Base-by-base conservation (phyloP, 2,888 invertebrate genomes). In the Lasiommata megera region DNA sequence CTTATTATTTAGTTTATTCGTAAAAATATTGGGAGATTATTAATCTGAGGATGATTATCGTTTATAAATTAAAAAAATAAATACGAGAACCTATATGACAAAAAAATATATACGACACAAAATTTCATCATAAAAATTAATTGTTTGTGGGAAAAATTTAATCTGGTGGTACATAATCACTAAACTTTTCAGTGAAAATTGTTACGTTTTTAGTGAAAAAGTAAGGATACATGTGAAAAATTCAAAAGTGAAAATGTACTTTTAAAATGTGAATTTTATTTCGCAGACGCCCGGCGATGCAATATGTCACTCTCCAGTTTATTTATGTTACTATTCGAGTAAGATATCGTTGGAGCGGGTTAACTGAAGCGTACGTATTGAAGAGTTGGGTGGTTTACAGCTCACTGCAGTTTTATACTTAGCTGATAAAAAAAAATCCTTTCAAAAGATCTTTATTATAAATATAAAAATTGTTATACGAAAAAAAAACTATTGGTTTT, bases 241-340 rank as follows among this genome's bases (percentile, higher is more conserved):
- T 46, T 46, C 31, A 31, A 31, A 31, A 31, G 46, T 31, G 46
- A 31, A 51, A 51, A 51, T 6, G 38, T 51, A 40, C 38, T 57
- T 56, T 43, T 17, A 40, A 60, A 54, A 48, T 56, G 37, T 28
- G 41, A 56, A 62, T 60, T 56, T 37, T 54, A 51, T 54, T 57
- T 41, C 50, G 51, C 51, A 54, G 51, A 38, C 54, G 46, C 31
- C 51, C 41, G 43, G 51, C 60, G 56, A 54, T 56, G 60, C 56
- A 60, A 62, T 62, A 62, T 56, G 56, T 60, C 54, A 47, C 54
- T 46, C 56, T 48, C 31, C n/a, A 54, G 59, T 54, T 54, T 62
- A 62, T 54, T 57, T 60, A 56, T 62, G 51, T 54, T 54, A 47
- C 50, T 47, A 54, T 60, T 54, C 37, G 28, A 59, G 51, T 56